Conservation (phyloP, 2,888 invertebrate species). For the Gari tellinella region DNA sequence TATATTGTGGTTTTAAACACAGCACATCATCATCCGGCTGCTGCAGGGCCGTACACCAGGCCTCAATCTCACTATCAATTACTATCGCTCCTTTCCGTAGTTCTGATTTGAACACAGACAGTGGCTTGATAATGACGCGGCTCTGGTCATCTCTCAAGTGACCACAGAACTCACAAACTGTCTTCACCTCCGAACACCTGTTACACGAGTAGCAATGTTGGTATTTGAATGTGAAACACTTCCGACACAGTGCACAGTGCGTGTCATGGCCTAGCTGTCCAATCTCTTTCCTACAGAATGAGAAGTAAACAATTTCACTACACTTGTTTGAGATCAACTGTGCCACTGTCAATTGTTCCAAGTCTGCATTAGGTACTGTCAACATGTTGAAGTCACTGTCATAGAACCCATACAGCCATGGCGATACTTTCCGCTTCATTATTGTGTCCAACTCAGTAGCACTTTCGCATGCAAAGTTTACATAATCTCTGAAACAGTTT, state of each 20-base stretch:
- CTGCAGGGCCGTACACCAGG: slow-evolving; percentile 35
- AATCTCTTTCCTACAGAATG: slow-evolving; percentile 51
- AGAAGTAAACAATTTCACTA: slow-evolving; percentile 55
- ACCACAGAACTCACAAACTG: slow-evolving; percentile 54
- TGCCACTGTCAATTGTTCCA: slow-evolving; percentile 47
- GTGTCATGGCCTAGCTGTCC: slow-evolving; percentile 55
- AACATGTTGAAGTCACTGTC: slow-evolving; percentile 50
- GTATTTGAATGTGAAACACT: slow-evolving; percentile 46
- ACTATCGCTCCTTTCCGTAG: slow-evolving; percentile 24
- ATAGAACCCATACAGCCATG: slow-evolving; percentile 46
- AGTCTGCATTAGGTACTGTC: slow-evolving; percentile 34
- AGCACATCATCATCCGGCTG: slow-evolving; percentile 38
- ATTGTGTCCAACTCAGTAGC: slow-evolving; percentile 44
- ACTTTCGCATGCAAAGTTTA: slow-evolving; percentile 54
- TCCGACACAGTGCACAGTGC: slow-evolving; percentile 46
- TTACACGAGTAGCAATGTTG: slow-evolving; percentile 56
- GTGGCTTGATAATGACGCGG: slow-evolving; percentile 47
- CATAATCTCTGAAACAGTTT: slow-evolving; percentile 55
- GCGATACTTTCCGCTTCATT: slow-evolving; percentile 39
- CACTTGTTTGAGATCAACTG: slow-evolving; percentile 43
- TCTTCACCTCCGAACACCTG: slow-evolving; percentile 41
- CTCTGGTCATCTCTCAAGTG: slow-evolving; percentile 44
- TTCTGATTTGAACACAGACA: slow-evolving; percentile 55
- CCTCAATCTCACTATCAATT: slow-evolving; percentile 31
- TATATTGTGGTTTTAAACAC: slow-evolving; percentile 15